Conservation (phyloP, 2,888 invertebrate species). For the Iselma pallidipennis region DNA sequence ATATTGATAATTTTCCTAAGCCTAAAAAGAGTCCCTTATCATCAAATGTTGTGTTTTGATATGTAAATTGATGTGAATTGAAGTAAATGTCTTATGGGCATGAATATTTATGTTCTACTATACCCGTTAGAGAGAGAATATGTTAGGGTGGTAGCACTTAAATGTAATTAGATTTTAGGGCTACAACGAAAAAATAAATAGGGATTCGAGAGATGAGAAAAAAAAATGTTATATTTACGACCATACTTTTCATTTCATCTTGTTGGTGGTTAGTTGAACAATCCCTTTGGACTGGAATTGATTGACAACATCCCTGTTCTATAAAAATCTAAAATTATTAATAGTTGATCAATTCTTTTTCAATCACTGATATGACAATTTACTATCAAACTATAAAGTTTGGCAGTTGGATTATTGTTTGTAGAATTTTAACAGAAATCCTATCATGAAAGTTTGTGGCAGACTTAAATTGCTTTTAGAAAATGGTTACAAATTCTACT, state of each 20-base stretch:
- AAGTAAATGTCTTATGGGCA: not conserved
- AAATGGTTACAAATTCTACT: not conserved
- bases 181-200: no score
- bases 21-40: not conserved
- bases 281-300: no score
- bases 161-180: not conserved
- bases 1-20: not conserved
- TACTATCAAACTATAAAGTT: not conserved
- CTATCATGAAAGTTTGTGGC: no score
- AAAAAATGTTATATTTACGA: not conserved
- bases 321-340: no score
- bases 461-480: not conserved
- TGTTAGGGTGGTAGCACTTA: not conserved
- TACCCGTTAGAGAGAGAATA: no score
- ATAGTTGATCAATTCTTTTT: no score
- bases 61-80: not conserved
- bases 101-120: not conserved
- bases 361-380: no score
- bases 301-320: no score
- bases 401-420: not conserved
- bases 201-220: not conserved
- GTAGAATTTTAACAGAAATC: no score
- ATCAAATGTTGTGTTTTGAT: not conserved
- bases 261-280: no score
- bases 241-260: no score